Percentiles rank a stretch among this genome's conserved stretches.
Evolutionary conservation across 64 coral and sea anemone genomes (phyloP).

Genomic region (Pocillopora verrucosa): DNA sequence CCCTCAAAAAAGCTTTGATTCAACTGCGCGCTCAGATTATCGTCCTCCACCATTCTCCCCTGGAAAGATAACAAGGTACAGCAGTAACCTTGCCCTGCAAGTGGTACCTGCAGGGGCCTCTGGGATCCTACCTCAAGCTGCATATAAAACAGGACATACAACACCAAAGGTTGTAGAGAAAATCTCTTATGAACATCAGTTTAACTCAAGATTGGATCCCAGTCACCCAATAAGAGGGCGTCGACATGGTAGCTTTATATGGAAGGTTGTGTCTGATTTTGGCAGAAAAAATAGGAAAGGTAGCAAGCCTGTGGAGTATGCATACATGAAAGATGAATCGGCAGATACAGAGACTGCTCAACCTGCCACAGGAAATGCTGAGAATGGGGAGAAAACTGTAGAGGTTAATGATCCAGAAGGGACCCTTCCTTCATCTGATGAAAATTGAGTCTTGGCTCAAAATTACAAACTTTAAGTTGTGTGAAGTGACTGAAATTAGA

Average conservation of each 20-base stretch:
- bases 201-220: constrained; percentile 71
- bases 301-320: constrained; percentile 31
- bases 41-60: constrained; percentile 2
- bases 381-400: background rate
- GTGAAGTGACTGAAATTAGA: background rate
- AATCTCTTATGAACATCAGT: constrained; percentile 86
- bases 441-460: background rate
- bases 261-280: constrained; percentile 46
- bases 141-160: background rate
- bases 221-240: constrained; percentile 69
- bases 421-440: background rate
- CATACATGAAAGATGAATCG: background rate
- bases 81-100: constrained; percentile 9
- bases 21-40: constrained; percentile 86
- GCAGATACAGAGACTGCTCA: background rate
- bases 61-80: background rate
- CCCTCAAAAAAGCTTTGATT: constrained; percentile 76
- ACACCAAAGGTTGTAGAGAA: constrained; percentile 41
- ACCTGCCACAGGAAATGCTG: background rate
- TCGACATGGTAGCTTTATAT: constrained; percentile 77
- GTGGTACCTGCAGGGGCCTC: background rate
- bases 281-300: background rate
- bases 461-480: background rate
- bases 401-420: background rate
- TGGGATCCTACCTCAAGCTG: constrained; percentile 4